Conservation (phyloP, 1,140 invertebrate species). For the Eumaeus atala region DNA sequence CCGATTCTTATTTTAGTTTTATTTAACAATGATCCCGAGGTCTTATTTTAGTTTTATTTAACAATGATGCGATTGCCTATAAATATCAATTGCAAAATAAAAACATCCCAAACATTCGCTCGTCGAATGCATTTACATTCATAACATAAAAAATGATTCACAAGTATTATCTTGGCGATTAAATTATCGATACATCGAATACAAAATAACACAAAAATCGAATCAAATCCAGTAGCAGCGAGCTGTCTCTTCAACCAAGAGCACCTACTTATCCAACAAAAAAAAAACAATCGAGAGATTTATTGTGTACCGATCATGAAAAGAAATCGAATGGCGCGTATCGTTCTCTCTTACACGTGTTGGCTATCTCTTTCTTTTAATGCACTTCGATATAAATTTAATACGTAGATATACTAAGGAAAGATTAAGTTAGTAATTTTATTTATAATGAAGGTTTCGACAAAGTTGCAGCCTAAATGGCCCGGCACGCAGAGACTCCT, state of each 20-base stretch:
- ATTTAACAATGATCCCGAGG: no score
- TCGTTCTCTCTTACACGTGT: slow-evolving; percentile 20
- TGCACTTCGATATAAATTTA: slow-evolving; percentile 38
- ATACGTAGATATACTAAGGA: slow-evolving; percentile 24
- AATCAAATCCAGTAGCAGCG: slow-evolving; percentile 57
- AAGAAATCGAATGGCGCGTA: slow-evolving; percentile 49
- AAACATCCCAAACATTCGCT: no score
- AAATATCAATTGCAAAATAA: no score
- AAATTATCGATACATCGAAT: slow-evolving; percentile 29
- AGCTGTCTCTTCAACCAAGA: slow-evolving; percentile 48
- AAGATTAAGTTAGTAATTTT: no score
- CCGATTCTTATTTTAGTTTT: no score
- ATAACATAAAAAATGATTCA: not conserved
- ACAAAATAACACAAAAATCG: slow-evolving; percentile 43
- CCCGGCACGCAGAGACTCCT: no score
- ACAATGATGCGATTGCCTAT: no score
- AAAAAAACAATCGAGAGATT: slow-evolving; percentile 53
- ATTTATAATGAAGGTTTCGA: no score
- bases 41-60: no score
- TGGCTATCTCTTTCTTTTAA: slow-evolving; percentile 39
- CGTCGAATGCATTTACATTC: not conserved
- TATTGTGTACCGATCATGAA: slow-evolving; percentile 63
- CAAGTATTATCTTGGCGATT: slow-evolving; percentile 27
- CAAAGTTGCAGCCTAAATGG: no score
- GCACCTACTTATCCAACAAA: slow-evolving; percentile 55